A percentile compares a stretch with the other conserved stretches of the same genome.
Evolutionary conservation across 2,888 invertebrate species (phyloP).

Genomic region (Malacosoma neustria): DNA sequence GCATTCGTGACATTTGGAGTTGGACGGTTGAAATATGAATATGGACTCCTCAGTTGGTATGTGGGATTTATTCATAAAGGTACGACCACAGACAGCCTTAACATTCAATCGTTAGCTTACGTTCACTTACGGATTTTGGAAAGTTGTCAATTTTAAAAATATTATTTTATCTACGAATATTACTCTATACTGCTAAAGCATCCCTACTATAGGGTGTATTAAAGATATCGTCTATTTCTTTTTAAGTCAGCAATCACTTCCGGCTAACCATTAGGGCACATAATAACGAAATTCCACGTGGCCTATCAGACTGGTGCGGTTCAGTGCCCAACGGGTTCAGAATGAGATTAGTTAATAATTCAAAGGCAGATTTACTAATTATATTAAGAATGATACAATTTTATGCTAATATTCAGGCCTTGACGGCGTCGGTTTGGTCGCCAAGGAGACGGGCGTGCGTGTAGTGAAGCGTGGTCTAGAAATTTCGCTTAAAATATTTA

Average conservation of each 20-base stretch:
- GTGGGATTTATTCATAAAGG: conserved; percentile 48
- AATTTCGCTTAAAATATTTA: neutral
- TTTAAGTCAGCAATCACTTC: no score
- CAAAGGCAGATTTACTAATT: no score
- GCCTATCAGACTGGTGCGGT: no score
- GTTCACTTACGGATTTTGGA: neutral
- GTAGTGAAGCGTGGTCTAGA: neutral
- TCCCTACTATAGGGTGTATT: no score
- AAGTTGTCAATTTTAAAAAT: conserved; percentile 6
- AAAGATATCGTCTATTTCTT: no score
- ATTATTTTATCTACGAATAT: no score
- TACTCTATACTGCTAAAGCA: no score
- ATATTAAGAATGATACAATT: no score
- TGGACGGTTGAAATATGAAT: conserved; percentile 22
- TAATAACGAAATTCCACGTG: no score
- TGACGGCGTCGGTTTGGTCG: neutral
- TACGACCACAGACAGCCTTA: conserved; percentile 14
- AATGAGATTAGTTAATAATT: no score
- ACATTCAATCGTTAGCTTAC: neutral
- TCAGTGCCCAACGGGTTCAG: no score
- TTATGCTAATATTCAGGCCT: neutral
- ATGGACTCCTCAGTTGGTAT: conserved; percentile 42
- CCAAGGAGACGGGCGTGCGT: neutral
- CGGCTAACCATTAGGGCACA: no score
- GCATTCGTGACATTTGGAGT: conserved; percentile 4